A percentile compares a stretch with the other conserved stretches of the same genome.
phyloP scores from a whole-genome alignment of 2,888 invertebrate genomes.

The Drosophila prostipennis region DNA sequence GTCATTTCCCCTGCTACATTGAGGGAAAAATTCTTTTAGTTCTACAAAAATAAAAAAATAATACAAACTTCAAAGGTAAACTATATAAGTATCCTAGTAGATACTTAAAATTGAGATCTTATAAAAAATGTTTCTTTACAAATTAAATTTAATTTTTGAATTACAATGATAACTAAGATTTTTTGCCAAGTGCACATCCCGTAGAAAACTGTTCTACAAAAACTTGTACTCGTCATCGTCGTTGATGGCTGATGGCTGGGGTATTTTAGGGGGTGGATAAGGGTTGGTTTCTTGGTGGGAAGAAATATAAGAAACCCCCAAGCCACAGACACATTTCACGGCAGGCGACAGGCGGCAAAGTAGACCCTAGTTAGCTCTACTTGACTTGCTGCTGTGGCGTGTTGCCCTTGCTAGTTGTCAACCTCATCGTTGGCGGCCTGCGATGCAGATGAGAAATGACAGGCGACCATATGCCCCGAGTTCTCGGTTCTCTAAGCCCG shows the following conservation, averaged over 20 bases:
- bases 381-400: conserved; percentile 39
- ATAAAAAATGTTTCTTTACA: too few relatives aligned
- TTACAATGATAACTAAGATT: too few relatives aligned
- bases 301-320: conserved; percentile 24
- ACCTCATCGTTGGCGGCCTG: conserved; percentile 37
- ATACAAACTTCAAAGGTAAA: too few relatives aligned
- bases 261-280: not conserved
- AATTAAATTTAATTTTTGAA: too few relatives aligned
- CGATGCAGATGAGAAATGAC: conserved; percentile 35
- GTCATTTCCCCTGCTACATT: not conserved
- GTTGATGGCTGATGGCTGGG: conserved; percentile 24
- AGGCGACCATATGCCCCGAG: conserved; percentile 52
- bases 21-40: not conserved
- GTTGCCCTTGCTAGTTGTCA: conserved; percentile 57
- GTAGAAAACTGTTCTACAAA: conserved; percentile 34
- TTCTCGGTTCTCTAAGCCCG: conserved; percentile 46
- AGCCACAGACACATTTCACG: conserved; percentile 52
- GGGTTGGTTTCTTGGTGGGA: conserved; percentile 1
- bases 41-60: too few relatives aligned
- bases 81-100: too few relatives aligned
- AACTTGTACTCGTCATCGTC: conserved; percentile 62
- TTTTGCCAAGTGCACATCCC: conserved; percentile 1
- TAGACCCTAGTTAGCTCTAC: conserved; percentile 43
- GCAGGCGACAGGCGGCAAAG: conserved; percentile 41
- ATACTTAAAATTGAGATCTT: too few relatives aligned